Percentiles rank a stretch among this genome's conserved stretches.
Conservation (phyloP, 2,797 vertebrate species). For the Antennarius maculatus region DNA sequence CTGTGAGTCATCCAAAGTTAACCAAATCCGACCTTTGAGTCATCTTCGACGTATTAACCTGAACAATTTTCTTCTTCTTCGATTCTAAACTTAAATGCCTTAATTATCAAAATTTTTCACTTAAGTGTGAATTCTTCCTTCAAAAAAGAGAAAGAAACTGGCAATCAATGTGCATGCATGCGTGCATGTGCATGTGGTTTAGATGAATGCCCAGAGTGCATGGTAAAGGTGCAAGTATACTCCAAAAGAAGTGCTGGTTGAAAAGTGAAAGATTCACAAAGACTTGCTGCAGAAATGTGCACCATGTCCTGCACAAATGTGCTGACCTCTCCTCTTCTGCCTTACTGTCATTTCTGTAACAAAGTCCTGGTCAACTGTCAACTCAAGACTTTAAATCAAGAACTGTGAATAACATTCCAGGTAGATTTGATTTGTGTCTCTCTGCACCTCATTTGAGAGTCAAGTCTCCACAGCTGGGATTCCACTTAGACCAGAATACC, state of each 20-base stretch:
- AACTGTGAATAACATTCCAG: neutral
- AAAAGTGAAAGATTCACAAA: constrained; percentile 13
- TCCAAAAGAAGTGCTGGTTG: constrained; percentile 62
- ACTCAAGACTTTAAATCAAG: neutral
- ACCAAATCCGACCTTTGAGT: neutral
- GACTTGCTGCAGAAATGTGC: neutral
- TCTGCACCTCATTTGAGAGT: constrained; percentile 2
- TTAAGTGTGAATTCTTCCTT: constrained; percentile 21
- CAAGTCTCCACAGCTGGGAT: neutral
- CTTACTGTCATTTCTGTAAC: neutral
- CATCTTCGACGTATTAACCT: constrained; percentile 3
- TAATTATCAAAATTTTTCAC: constrained; percentile 8
- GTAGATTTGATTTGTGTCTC: constrained; percentile 3
- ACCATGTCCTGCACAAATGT: constrained; percentile 1
- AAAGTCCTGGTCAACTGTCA: constrained; percentile 1
- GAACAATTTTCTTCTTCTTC: constrained; percentile 10
- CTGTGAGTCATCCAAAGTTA: neutral
- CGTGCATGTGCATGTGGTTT: constrained; percentile 75
- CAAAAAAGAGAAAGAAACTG: constrained; percentile 40
- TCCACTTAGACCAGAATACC: neutral
- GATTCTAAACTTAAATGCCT: constrained; percentile 3
- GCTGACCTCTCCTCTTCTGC: neutral
- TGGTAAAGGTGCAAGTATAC: constrained; percentile 66
- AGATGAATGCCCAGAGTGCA: constrained; percentile 71
- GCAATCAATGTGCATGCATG: constrained; percentile 73